A percentile compares a stretch with the other conserved stretches of the same genome.
phyloP scores from a whole-genome alignment of 2,113 vertebrate species.

The Corvus cornix region DNA sequence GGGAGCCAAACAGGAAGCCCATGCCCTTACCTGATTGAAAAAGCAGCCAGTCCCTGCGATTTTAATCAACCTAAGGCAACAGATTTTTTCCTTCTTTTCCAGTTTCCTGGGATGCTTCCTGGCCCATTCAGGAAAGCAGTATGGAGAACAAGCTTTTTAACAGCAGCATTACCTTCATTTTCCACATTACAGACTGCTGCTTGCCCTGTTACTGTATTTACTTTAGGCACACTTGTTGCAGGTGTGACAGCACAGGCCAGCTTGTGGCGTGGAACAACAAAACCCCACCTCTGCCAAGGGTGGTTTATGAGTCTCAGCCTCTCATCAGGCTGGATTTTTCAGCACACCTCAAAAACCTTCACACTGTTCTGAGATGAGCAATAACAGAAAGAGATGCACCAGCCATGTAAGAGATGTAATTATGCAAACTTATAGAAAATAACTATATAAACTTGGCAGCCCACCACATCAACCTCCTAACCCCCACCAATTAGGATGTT shows the following conservation, averaged over 20 bases:
- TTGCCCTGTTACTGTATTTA: background rate
- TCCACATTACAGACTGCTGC: background rate
- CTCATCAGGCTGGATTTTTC: background rate
- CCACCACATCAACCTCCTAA: background rate
- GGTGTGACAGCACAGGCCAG: background rate
- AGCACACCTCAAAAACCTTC: background rate
- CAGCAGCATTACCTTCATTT: background rate
- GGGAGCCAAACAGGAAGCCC: slow-evolving; percentile 43
- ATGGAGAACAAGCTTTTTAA: background rate
- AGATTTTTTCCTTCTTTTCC: background rate
- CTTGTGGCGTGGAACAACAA: background rate
- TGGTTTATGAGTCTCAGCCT: background rate
- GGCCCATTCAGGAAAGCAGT: background rate
- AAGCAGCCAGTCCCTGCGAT: background rate
- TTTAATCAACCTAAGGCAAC: background rate
- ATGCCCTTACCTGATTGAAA: slow-evolving; percentile 39
- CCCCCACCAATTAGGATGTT: background rate
- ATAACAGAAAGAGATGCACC: background rate
- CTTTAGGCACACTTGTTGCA: background rate
- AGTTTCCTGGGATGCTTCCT: slow-evolving; percentile 40
- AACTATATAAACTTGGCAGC: background rate
- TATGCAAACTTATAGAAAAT: background rate
- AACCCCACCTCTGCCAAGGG: background rate
- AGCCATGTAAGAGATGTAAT: background rate
- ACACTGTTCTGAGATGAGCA: background rate